Evolutionary conservation across 23 tunicate genomes (phyloP).

Genomic region (Halocynthia aurantium): DNA sequence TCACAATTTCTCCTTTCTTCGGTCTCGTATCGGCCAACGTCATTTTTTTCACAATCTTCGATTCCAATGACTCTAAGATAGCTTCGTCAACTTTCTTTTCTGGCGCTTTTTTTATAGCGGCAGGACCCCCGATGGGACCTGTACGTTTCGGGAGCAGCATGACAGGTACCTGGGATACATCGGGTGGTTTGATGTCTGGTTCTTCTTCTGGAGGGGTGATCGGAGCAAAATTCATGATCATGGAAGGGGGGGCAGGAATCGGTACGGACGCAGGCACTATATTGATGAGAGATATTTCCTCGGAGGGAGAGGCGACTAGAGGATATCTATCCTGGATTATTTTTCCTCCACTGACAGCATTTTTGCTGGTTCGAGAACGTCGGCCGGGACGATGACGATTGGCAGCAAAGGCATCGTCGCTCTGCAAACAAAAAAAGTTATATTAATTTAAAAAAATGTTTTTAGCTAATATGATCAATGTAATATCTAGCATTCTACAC

Average conservation of each 20-base stretch:
- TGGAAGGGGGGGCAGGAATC: neutral
- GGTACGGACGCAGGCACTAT: neutral
- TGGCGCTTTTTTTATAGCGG: conserved; percentile 12
- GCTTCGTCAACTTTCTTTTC: conserved; percentile 3
- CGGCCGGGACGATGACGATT: conserved; percentile 28
- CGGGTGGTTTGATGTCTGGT: neutral
- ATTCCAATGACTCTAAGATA: neutral
- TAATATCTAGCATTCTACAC: neutral
- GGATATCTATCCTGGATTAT: neutral
- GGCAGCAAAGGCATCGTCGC: conserved; percentile 18
- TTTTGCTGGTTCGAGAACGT: conserved; percentile 20
- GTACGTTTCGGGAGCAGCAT: neutral
- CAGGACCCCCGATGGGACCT: conserved; percentile 7
- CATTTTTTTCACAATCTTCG: conserved; percentile 37
- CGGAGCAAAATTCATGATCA: neutral
- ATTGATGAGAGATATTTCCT: too few relatives aligned
- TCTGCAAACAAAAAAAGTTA: neutral
- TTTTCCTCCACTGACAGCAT: neutral
- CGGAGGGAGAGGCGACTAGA: too few relatives aligned
- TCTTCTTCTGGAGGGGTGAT: neutral
- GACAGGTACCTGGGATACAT: neutral
- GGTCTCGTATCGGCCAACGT: conserved; percentile 92
- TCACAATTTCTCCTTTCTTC: conserved; percentile 73
- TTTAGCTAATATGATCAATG: neutral
- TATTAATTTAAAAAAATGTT: neutral